These are phyloP conservation scores for Dryas iulia DNA, from an alignment of 1,140 invertebrate genomes.

Conservation along the genomic window DNA sequence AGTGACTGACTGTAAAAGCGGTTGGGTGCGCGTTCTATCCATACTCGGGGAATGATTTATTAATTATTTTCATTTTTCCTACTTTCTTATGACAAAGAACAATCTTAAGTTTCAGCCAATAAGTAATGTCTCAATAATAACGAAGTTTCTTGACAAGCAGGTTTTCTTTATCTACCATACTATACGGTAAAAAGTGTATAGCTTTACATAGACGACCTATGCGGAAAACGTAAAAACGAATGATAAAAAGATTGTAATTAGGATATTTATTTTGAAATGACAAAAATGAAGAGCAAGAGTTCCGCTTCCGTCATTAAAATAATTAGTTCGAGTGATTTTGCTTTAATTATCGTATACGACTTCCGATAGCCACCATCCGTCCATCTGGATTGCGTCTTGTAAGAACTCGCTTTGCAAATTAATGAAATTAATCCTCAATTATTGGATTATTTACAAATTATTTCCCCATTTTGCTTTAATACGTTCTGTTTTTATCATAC, in stretches of 20 bases:
- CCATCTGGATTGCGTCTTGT: slow-evolving; percentile 16
- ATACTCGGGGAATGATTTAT: too few relatives aligned
- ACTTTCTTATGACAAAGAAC: too few relatives aligned
- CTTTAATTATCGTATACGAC: slow-evolving; percentile 58
- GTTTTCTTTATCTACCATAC: too few relatives aligned
- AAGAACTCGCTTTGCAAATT: background rate
- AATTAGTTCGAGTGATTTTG: slow-evolving; percentile 64
- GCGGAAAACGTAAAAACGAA: background rate
- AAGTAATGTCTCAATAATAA: too few relatives aligned
- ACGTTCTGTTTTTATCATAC: too few relatives aligned
- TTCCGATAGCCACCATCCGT: slow-evolving; percentile 48
- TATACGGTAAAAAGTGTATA: too few relatives aligned
- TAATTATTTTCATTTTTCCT: too few relatives aligned
- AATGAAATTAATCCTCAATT: background rate
- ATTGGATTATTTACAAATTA: background rate
- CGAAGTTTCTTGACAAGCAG: too few relatives aligned
- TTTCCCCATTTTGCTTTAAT: background rate
- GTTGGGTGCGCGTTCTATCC: too few relatives aligned
- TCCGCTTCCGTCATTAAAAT: slow-evolving; percentile 74
- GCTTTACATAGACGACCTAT: background rate
- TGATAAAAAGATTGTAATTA: background rate
- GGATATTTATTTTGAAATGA: slow-evolving; percentile 33
- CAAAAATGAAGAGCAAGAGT: slow-evolving; percentile 53
- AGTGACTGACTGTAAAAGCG: too few relatives aligned
- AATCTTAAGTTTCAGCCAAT: too few relatives aligned